A percentile compares a stretch with the other conserved stretches of the same genome.
These are phyloP conservation scores for Lacanobia oleracea DNA, from an alignment of 2,888 invertebrate genomes.

Conservation along the genomic window DNA sequence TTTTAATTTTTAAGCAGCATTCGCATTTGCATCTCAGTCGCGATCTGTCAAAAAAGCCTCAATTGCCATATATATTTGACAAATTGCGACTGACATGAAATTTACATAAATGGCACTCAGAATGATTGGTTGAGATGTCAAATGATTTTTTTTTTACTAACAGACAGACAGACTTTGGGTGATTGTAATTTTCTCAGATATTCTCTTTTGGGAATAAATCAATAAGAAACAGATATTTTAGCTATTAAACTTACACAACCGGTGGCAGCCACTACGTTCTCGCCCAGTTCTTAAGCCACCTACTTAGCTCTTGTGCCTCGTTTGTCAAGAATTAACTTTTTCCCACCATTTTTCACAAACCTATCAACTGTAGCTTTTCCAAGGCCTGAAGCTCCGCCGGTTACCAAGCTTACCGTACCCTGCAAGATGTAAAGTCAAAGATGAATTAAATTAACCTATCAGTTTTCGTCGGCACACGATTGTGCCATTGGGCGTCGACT, in stretches of 20 bases:
- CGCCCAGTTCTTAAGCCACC: slow-evolving; percentile 93
- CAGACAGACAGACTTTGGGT: too few relatives aligned
- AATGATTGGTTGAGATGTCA: too few relatives aligned
- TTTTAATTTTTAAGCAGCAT: too few relatives aligned
- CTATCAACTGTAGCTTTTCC: slow-evolving; percentile 97
- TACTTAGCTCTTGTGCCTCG: slow-evolving; percentile 95
- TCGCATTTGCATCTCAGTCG: too few relatives aligned
- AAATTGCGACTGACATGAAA: too few relatives aligned
- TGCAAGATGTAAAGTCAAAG: too few relatives aligned
- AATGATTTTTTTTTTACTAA: background rate
- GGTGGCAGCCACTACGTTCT: slow-evolving; percentile 94
- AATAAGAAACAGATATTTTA: background rate
- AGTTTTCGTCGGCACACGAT: too few relatives aligned
- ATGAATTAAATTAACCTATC: too few relatives aligned
- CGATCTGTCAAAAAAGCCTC: too few relatives aligned
- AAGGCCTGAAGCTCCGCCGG: slow-evolving; percentile 99
- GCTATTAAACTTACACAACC: slow-evolving; percentile 93
- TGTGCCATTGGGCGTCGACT: too few relatives aligned
- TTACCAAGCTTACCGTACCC: slow-evolving; percentile 97
- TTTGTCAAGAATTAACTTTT: slow-evolving; percentile 97
- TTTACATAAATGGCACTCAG: too few relatives aligned
- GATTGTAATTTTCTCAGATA: background rate
- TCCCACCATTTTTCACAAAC: slow-evolving; percentile 95
- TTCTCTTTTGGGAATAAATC: background rate
- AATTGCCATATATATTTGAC: too few relatives aligned